Evolutionary conservation across 2,888 invertebrate species (phyloP).

Genomic region (Yponomeuta plumbellus): DNA sequence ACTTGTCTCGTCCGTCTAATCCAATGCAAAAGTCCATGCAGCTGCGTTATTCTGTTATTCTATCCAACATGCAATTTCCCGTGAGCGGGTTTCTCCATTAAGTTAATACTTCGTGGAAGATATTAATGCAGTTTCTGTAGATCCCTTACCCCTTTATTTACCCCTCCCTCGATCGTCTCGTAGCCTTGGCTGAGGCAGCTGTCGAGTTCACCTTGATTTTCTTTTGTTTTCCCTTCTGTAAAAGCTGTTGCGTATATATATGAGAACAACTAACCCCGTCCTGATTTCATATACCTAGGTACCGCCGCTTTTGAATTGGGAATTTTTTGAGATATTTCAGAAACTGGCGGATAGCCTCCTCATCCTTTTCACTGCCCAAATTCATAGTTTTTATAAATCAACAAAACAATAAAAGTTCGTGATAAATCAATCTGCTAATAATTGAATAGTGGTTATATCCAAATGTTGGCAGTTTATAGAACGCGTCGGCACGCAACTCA

Average conservation of each 20-base stretch:
- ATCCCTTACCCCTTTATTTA: neutral
- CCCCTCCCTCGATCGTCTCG: neutral
- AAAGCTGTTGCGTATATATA: neutral
- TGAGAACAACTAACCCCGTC: neutral
- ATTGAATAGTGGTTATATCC: neutral
- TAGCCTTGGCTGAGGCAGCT: conserved; percentile 18
- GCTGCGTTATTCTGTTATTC: conserved; percentile 24
- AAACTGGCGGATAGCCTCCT: neutral
- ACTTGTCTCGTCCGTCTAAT: neutral
- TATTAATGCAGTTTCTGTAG: conserved; percentile 25
- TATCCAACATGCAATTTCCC: conserved; percentile 29
- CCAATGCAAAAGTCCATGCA: neutral
- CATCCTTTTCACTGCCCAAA: neutral
- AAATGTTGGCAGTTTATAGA: neutral
- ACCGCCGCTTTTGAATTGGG: too few species aligned
- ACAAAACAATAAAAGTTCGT: conserved; percentile 1
- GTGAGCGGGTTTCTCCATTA: conserved; percentile 27
- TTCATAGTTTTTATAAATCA: neutral
- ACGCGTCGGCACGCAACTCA: conserved; percentile 24
- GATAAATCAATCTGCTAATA: neutral
- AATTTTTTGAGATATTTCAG: too few species aligned
- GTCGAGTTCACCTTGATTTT: conserved; percentile 20
- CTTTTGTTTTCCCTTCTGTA: conserved; percentile 16
- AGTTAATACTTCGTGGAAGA: conserved; percentile 30
- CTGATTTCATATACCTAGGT: neutral